These are phyloP conservation scores for Platichthys flesus DNA, from an alignment of 2,113 vertebrate genomes.

Conservation along the genomic window DNA sequence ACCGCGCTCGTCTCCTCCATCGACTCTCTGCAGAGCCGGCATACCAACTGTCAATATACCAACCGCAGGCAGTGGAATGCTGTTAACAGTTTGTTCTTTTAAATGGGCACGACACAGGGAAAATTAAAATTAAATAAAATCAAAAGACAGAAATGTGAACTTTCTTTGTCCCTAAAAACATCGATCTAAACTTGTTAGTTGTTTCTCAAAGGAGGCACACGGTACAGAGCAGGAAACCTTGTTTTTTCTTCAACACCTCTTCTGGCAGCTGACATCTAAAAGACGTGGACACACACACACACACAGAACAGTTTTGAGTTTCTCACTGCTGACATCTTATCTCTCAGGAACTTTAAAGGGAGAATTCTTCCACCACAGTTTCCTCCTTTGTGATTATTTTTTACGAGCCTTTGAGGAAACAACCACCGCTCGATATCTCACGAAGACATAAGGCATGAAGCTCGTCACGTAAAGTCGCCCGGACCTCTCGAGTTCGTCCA, in stretches of 20 bases:
- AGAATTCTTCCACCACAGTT: slow-evolving; percentile 20
- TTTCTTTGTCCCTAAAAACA: slow-evolving; percentile 57
- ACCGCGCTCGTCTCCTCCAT: slow-evolving; percentile 29
- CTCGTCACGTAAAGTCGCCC: slow-evolving; percentile 25
- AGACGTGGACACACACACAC: slow-evolving; percentile 48
- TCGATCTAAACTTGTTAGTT: slow-evolving; percentile 23
- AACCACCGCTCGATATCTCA: slow-evolving; percentile 12
- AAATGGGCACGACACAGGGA: slow-evolving; percentile 47
- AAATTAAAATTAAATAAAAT: slow-evolving; percentile 9
- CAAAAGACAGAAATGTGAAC: slow-evolving; percentile 39
- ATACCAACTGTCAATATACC: slow-evolving; percentile 77
- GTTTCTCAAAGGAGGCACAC: slow-evolving; percentile 70
- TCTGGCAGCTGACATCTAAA: slow-evolving; percentile 71
- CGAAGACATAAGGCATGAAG: slow-evolving; percentile 66
- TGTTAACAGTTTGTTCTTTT: slow-evolving; percentile 51
- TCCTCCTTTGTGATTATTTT: slow-evolving; percentile 24
- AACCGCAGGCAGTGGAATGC: slow-evolving; percentile 74
- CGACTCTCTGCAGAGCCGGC: slow-evolving; percentile 63
- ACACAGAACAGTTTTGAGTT: slow-evolving; percentile 38
- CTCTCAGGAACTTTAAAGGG: slow-evolving; percentile 70
- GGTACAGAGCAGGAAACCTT: slow-evolving; percentile 73
- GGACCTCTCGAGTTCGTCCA: slow-evolving; percentile 22
- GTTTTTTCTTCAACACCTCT: slow-evolving; percentile 50
- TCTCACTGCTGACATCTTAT: slow-evolving; percentile 26
- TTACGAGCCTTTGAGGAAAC: neutral